A percentile compares a stretch with the other conserved stretches of the same genome.
Evolutionary conservation across 2,797 vertebrate genomes (phyloP).

Genomic region (Manis crassicaudata): DNA sequence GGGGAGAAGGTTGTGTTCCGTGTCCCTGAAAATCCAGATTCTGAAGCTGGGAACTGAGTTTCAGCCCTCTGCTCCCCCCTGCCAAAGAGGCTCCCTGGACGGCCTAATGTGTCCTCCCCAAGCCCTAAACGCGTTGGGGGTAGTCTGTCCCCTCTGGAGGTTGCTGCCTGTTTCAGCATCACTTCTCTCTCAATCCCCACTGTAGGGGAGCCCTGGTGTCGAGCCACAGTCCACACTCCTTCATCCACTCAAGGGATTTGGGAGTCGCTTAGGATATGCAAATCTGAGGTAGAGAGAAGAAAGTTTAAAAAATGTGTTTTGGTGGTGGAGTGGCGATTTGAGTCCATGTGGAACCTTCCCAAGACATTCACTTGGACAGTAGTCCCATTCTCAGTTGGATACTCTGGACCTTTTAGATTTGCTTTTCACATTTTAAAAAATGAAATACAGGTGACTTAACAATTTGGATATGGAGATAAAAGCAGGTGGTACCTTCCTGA

Average conservation of each 20-base stretch:
- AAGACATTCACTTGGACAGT: neutral
- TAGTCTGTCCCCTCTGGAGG: neutral
- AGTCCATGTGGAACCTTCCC: neutral
- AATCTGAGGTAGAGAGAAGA: neutral
- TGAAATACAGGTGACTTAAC: neutral
- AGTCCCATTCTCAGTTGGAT: neutral
- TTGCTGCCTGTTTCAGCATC: conserved; percentile 14
- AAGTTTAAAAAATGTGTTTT: neutral
- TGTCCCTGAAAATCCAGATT: neutral
- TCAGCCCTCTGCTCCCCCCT: neutral
- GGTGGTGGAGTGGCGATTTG: neutral
- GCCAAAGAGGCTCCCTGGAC: neutral
- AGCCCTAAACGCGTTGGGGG: neutral
- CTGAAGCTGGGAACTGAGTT: neutral
- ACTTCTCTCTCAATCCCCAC: neutral
- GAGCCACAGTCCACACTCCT: neutral
- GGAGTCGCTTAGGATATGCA: neutral
- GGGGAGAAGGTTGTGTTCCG: neutral
- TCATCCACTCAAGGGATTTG: neutral
- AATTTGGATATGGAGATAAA: neutral
- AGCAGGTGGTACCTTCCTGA: neutral
- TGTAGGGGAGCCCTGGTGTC: neutral
- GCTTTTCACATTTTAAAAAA: neutral
- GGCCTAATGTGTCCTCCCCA: neutral
- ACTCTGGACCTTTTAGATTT: neutral